These are phyloP conservation scores for Habrosyne pyritoides DNA, from an alignment of 2,888 invertebrate genomes.

Conservation along the genomic window DNA sequence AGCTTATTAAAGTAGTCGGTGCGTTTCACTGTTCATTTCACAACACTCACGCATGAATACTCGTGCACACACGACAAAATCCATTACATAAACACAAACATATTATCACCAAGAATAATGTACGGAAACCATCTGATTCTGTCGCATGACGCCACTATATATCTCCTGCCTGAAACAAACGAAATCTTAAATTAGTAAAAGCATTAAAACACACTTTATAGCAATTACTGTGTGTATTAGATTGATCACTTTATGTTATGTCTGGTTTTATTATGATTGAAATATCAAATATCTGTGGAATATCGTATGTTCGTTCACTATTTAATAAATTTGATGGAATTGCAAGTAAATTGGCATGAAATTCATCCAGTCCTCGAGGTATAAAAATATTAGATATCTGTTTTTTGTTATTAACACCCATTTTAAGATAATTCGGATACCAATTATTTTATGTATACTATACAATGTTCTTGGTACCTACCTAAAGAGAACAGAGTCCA, in stretches of 20 bases:
- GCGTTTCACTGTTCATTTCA: constrained; percentile 68
- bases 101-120: constrained; percentile 43
- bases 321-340: no score
- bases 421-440: no score
- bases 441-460: background rate
- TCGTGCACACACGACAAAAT: constrained; percentile 32
- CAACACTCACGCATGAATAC: constrained; percentile 39
- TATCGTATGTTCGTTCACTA: no score
- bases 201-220: constrained; percentile 22
- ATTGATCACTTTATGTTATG: background rate
- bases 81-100: constrained; percentile 47
- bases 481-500: background rate
- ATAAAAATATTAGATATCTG: no score
- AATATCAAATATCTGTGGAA: no score
- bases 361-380: no score
- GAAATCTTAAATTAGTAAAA: constrained; percentile 35
- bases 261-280: background rate
- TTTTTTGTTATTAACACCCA: no score
- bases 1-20: constrained; percentile 47
- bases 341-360: no score
- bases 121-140: constrained; percentile 38
- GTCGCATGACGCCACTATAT: constrained; percentile 40
- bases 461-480: background rate
- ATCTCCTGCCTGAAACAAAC: constrained; percentile 52
- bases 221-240: constrained; percentile 10